phyloP scores from a whole-genome alignment of 1,140 invertebrate genomes.

The Neodiprion virginianus region DNA sequence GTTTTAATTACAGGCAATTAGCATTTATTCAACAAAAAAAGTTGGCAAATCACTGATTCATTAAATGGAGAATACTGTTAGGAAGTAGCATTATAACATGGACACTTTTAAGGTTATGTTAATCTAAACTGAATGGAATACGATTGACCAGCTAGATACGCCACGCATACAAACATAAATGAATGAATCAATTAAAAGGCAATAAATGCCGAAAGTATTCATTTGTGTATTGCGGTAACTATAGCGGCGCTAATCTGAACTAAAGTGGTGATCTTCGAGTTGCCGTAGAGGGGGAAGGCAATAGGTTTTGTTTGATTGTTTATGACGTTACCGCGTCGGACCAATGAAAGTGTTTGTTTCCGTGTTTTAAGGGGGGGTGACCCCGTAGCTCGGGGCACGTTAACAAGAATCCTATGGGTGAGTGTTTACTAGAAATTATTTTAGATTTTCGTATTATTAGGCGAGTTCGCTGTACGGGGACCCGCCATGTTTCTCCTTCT shows the following conservation, averaged over 20 bases:
- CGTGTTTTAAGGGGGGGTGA: conserved; percentile 15
- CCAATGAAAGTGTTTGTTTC: conserved; percentile 17
- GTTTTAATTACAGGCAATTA: not conserved
- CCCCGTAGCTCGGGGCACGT: conserved; percentile 13
- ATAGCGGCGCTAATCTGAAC: conserved; percentile 1
- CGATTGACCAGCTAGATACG: no score
- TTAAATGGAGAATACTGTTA: no score
- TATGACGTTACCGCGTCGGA: conserved; percentile 10
- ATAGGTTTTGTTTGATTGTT: conserved; percentile 14
- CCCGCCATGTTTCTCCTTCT: not conserved
- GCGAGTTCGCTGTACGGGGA: not conserved
- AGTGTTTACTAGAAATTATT: conserved; percentile 16
- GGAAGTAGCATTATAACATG: no score
- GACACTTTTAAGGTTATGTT: no score
- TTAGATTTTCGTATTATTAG: conserved; percentile 14
- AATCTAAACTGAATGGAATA: no score
- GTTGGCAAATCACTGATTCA: no score
- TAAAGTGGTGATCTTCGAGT: not conserved
- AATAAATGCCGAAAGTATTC: not conserved
- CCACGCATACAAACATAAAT: no score
- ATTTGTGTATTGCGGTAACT: not conserved
- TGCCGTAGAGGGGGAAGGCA: not conserved
- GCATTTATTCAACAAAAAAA: no score
- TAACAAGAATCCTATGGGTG: conserved; percentile 17
- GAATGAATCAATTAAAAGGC: no score